Evolutionary conservation across 2,888 invertebrate genomes (phyloP), one percentile per base, ranked within the genome.

Genomic region (Amblyjoppa proteus): DNA sequence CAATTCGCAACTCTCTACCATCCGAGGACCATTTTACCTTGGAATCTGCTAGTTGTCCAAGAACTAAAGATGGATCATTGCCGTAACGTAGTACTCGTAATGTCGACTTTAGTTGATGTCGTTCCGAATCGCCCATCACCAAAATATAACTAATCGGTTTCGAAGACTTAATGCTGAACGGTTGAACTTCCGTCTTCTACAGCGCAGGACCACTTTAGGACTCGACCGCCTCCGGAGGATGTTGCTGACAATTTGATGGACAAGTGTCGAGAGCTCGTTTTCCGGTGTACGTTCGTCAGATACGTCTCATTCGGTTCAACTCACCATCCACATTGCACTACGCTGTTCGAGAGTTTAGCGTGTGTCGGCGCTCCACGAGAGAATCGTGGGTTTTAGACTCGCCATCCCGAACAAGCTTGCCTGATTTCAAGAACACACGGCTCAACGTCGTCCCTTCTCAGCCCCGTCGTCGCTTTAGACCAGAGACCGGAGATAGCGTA

Each of bases 371-470:
- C 51, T 49, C 28, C n/a, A 11, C 38, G 53, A 69, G 41, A 75
- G 49, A 71, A 66, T 61, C 56, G 53, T 66, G 25, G 45, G 13
- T 69, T 70, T 79, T 78, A 75, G 53, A 13, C 64, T 13, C 25
- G 11, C 16, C n/a, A 3, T 70, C 13, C 64, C 25, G 68, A 79
- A 79, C 53, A 79, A 51, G 51, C 41, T 74, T 41, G 74, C 25
- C 49, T 16, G 79, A 69, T 79, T 20, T 79, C 78, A 41, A 56
- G 68, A 61, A 61, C 61, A 61, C n/a, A 58, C 58, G 58, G 73
- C 66, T 83, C 66, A 83, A 68, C 78, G 51, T 38, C 53, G 20
- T 28, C 56, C 31, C 45, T 13, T 11, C 25, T 25, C 45, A 28
- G 49, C 31, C 13, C 20, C 45, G 45, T 58, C 28, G 68, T 31